phyloP scores from a whole-genome alignment of 2,797 vertebrate genomes.

The Enteromius afrohamiltoni region DNA sequence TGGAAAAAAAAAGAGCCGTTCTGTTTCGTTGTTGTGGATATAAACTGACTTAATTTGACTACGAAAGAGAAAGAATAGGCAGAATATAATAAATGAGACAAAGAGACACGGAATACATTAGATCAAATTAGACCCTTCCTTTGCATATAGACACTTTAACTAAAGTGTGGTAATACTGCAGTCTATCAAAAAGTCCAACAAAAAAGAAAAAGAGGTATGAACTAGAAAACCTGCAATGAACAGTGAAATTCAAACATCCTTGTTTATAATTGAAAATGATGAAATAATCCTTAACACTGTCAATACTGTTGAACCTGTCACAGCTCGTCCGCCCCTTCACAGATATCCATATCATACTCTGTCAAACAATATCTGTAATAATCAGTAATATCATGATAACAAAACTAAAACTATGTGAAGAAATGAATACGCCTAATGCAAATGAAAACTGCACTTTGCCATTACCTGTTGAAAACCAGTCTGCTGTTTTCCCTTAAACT shows the following conservation, averaged over 20 bases:
- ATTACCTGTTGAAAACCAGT: not conserved
- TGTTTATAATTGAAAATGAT: not conserved
- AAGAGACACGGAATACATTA: not conserved
- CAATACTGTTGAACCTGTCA: not conserved
- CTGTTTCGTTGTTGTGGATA: not conserved
- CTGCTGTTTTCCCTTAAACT: not conserved
- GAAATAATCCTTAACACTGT: not conserved
- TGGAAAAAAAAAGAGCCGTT: not conserved
- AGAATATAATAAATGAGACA: conserved; percentile 1
- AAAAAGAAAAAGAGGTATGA: not conserved
- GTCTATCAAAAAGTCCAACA: not conserved
- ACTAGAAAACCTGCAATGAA: not conserved
- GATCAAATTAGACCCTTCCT: not conserved
- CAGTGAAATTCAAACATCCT: not conserved
- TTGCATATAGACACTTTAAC: not conserved
- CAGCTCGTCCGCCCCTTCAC: not conserved
- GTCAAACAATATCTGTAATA: not conserved
- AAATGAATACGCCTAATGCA: not conserved
- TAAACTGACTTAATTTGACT: not conserved
- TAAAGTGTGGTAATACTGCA: not conserved
- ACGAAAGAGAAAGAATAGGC: conserved; percentile 9
- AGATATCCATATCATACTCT: not conserved
- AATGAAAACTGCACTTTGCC: not conserved
- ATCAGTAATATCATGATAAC: not conserved
- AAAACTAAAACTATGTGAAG: not conserved